phyloP scores from a whole-genome alignment of 92 coral and sea anemone species.

The Hydrozoanthus gracilis region DNA sequence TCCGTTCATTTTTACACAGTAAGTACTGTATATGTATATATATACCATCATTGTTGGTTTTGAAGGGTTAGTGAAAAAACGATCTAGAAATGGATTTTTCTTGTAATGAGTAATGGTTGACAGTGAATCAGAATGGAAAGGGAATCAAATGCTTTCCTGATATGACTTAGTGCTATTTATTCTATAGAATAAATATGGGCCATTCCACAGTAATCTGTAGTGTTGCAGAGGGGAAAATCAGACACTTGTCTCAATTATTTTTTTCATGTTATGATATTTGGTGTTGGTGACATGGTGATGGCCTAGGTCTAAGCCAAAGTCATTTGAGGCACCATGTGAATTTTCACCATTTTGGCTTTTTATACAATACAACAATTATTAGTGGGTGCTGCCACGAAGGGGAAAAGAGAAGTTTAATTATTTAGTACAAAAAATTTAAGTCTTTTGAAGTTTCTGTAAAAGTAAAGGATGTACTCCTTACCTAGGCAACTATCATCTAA shows the following conservation, averaged over 20 bases:
- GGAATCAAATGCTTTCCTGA: no score
- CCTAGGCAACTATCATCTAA: neutral
- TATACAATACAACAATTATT: neutral
- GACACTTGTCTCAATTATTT: constrained; percentile 2
- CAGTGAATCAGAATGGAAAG: no score
- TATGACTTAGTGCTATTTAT: no score
- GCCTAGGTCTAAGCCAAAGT: neutral
- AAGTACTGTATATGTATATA: constrained; percentile 38
- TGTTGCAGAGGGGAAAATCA: constrained; percentile 8
- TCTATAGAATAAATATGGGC: neutral
- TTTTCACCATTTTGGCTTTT: constrained; percentile 14
- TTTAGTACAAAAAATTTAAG: no score
- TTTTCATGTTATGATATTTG: no score
- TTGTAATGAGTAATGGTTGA: no score
- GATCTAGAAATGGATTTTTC: no score
- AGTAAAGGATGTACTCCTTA: no score
- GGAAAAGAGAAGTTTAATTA: neutral
- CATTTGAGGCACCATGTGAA: constrained; percentile 7
- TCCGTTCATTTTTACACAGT: constrained; percentile 98
- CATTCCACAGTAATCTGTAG: constrained; percentile 20
- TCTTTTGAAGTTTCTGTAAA: no score
- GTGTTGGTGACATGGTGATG: neutral
- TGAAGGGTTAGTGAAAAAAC: no score
- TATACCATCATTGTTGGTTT: no score
- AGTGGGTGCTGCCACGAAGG: neutral